Conservation (phyloP, 2,113 vertebrate species). For the Chlorodrepanis virens region DNA sequence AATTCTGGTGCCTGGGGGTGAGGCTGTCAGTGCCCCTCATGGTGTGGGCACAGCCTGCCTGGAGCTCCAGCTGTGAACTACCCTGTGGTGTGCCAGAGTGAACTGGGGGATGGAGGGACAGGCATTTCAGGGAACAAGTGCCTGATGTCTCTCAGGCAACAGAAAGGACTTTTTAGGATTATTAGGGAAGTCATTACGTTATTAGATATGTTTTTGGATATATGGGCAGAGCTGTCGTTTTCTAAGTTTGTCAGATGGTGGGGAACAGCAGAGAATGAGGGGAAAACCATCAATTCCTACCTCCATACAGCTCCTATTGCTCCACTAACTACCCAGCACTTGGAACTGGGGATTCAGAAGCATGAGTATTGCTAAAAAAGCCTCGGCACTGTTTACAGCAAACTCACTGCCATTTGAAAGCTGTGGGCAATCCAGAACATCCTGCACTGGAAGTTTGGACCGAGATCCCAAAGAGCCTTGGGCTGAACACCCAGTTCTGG, state of each 20-base stretch:
- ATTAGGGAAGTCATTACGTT: neutral
- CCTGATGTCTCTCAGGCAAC: neutral
- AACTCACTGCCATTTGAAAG: neutral
- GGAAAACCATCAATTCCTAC: neutral
- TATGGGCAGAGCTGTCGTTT: neutral
- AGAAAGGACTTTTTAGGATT: neutral
- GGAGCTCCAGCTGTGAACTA: neutral
- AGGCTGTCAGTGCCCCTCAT: neutral
- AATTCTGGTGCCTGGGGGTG: neutral
- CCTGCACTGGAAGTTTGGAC: accelerated
- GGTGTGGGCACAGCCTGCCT: neutral
- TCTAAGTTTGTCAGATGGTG: neutral
- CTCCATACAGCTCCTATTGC: neutral
- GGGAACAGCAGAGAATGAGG: neutral
- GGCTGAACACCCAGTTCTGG: neutral
- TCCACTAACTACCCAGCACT: neutral
- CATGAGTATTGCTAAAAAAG: neutral
- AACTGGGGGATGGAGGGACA: neutral
- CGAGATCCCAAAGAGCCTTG: neutral
- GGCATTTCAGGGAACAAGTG: neutral
- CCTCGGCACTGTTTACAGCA: neutral
- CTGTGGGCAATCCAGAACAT: neutral
- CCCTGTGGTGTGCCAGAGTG: neutral
- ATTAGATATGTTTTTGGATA: neutral
- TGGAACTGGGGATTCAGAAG: neutral